These are phyloP conservation scores for Hoplostethus atlanticus DNA, from an alignment of 2,797 vertebrate genomes.

Conservation along the genomic window DNA sequence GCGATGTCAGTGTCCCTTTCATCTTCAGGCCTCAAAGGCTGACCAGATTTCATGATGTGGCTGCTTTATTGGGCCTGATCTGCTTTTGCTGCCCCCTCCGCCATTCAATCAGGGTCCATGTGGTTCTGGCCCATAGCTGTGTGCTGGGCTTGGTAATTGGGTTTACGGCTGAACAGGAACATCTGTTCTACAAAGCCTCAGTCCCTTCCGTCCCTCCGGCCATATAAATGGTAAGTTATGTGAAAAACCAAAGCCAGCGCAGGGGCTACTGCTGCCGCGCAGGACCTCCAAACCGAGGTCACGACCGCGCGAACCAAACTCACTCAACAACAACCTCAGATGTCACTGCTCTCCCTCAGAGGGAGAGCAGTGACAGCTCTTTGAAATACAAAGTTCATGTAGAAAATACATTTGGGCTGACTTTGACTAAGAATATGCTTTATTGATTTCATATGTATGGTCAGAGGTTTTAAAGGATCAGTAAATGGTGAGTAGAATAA, in stretches of 20 bases:
- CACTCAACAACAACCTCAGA: slow-evolving; percentile 26
- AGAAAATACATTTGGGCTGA: slow-evolving; percentile 30
- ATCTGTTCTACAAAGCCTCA: slow-evolving; percentile 81
- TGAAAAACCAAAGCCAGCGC: slow-evolving; percentile 43
- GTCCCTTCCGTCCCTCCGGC: slow-evolving; percentile 59
- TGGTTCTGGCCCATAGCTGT: slow-evolving; percentile 68
- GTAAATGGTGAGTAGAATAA: background rate
- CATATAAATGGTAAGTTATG: slow-evolving; percentile 29
- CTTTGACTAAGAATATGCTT: slow-evolving; percentile 17
- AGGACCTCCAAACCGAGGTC: slow-evolving; percentile 43
- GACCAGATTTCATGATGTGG: slow-evolving; percentile 79
- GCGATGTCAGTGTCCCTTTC: slow-evolving; percentile 74
- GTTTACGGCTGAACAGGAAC: slow-evolving; percentile 80
- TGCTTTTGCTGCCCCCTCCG: slow-evolving; percentile 68
- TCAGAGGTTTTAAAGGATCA: background rate
- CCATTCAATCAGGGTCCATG: slow-evolving; percentile 74
- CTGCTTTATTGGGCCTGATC: slow-evolving; percentile 74
- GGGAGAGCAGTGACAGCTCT: slow-evolving; percentile 17
- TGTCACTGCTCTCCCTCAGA: no score
- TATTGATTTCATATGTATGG: slow-evolving; percentile 53
- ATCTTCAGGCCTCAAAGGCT: slow-evolving; percentile 73
- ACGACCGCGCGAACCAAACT: slow-evolving; percentile 6
- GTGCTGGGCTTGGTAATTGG: slow-evolving; percentile 74
- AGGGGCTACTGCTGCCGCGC: slow-evolving; percentile 21
- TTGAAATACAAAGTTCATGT: slow-evolving; percentile 34